phyloP scores from a whole-genome alignment of 1,140 invertebrate species.

The Temnothorax curvispinosus region DNA sequence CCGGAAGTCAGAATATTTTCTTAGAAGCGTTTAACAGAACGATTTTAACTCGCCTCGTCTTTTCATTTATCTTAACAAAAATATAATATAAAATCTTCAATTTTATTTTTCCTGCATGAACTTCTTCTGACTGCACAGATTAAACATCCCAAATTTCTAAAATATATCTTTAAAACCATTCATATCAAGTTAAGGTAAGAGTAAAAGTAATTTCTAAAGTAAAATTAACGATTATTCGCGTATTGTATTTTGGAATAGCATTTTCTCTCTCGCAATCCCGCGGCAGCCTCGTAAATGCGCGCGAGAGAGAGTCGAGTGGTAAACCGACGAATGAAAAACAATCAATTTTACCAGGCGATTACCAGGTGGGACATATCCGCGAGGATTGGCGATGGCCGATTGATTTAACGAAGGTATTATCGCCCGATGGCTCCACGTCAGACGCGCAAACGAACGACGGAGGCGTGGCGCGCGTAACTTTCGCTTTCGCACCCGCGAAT shows the following conservation, averaged over 20 bases:
- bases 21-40: not conserved
- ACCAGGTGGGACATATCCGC: not conserved
- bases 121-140: not conserved
- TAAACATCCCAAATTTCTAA: not conserved
- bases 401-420: constrained; percentile 33
- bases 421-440: not conserved
- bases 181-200: not conserved
- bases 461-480: constrained; percentile 31
- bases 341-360: constrained; percentile 15
- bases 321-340: not conserved
- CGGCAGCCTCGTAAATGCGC: not conserved
- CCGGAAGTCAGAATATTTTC: constrained; percentile 9
- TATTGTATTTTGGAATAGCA: not conserved
- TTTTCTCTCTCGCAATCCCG: not conserved
- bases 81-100: not conserved
- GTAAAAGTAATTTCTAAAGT: not conserved
- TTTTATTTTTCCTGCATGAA: not conserved
- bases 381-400: not conserved
- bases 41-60: not conserved
- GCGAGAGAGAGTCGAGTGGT: not conserved
- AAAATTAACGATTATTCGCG: not conserved
- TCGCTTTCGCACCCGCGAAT: constrained; percentile 48
- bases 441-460: constrained; percentile 10
- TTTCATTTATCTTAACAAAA: not conserved
- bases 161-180: not conserved